A percentile compares a stretch with the other conserved stretches of the same genome.
Evolutionary conservation across 2,797 vertebrate genomes (phyloP).

Genomic region (Tokudaia tokunoshimensis): DNA sequence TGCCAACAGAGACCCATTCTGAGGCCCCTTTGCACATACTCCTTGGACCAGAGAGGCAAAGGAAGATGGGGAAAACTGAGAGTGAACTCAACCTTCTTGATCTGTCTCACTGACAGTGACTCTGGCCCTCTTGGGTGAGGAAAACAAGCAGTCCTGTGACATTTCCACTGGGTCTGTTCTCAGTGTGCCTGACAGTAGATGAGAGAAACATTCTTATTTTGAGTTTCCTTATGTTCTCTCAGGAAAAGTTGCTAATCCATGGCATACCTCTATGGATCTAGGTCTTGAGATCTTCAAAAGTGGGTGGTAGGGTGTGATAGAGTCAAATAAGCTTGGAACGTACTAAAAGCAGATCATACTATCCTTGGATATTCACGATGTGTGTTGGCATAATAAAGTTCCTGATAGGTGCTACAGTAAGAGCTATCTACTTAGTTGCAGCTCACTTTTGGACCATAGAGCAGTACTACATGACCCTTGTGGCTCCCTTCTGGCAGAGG

Average conservation of each 20-base stretch:
- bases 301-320: background rate
- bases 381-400: background rate
- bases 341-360: background rate
- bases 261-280: background rate
- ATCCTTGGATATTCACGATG: background rate
- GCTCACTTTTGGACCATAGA: background rate
- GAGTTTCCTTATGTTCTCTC: background rate
- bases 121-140: background rate
- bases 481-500: background rate
- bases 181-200: background rate
- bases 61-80: background rate
- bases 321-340: background rate
- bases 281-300: background rate
- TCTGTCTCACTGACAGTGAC: background rate
- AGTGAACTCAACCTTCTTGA: background rate
- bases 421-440: background rate
- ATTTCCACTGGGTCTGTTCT: background rate
- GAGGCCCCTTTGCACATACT: background rate
- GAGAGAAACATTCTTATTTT: background rate
- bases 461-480: background rate
- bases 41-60: background rate
- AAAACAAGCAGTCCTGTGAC: background rate
- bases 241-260: background rate
- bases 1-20: background rate
- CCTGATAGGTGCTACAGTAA: background rate